Percentiles rank a stretch among this genome's conserved stretches.
These are phyloP conservation scores for Meandrina meandrites DNA, from an alignment of 92 coral and sea anemone genomes.

Conservation along the genomic window DNA sequence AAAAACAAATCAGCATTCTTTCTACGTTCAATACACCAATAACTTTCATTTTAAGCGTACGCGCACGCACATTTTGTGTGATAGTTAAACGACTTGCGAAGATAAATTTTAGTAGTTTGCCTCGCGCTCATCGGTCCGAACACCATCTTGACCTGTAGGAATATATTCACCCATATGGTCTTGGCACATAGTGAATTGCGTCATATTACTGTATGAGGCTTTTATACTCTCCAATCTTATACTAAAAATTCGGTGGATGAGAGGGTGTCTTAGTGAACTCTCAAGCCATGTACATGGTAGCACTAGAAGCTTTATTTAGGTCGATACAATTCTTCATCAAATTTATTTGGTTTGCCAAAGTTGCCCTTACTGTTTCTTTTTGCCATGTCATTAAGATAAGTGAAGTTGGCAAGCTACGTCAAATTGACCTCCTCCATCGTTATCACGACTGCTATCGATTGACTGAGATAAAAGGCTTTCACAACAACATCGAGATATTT, in stretches of 20 bases:
- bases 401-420: conserved; percentile 14
- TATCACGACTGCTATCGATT: conserved; percentile 38
- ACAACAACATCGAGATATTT: not conserved
- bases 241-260: too few species aligned
- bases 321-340: not conserved
- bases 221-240: too few species aligned
- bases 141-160: not conserved
- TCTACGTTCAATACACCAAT: not conserved
- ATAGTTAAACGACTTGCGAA: not conserved
- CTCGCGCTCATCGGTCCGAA: not conserved
- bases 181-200: too few species aligned
- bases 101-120: not conserved
- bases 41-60: not conserved
- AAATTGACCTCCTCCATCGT: conserved; percentile 31
- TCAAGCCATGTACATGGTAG: too few species aligned
- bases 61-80: too few species aligned
- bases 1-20: not conserved
- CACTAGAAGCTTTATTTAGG: too few species aligned
- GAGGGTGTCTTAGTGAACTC: too few species aligned
- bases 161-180: not conserved
- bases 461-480: not conserved
- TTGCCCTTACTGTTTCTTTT: not conserved
- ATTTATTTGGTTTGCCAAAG: not conserved
- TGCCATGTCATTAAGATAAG: not conserved
- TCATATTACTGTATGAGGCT: too few species aligned